Conservation (phyloP, 2,888 invertebrate genomes). For the Andrena fulva region DNA sequence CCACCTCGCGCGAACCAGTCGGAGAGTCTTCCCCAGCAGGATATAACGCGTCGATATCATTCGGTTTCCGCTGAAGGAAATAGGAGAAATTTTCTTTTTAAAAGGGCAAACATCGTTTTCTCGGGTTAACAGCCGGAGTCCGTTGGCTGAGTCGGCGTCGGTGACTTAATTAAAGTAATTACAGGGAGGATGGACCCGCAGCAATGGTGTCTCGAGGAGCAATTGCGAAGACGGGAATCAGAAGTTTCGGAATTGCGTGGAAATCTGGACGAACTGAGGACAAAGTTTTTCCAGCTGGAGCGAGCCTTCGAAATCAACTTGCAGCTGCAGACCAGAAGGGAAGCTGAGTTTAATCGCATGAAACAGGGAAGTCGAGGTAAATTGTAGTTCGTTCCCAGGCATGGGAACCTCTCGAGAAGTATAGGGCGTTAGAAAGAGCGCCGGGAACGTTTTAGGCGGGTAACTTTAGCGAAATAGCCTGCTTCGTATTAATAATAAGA, state of each 20-base stretch:
- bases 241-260: conserved; percentile 69
- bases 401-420: neutral
- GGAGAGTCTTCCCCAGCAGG: neutral
- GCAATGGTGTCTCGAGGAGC: conserved; percentile 42
- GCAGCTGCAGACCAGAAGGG: conserved; percentile 66
- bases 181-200: conserved; percentile 47
- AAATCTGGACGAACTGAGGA: conserved; percentile 69
- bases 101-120: neutral
- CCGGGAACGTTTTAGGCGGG: neutral
- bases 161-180: conserved; percentile 65
- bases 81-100: conserved; percentile 13
- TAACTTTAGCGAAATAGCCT: neutral
- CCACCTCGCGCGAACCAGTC: neutral
- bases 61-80: neutral
- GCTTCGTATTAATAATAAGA: no score
- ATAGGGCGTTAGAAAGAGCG: neutral
- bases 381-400: neutral
- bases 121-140: neutral
- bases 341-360: conserved; percentile 69
- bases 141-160: neutral
- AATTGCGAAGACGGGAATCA: conserved; percentile 65
- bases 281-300: conserved; percentile 75
- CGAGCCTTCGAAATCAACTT: conserved; percentile 76
- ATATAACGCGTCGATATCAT: conserved; percentile 11
- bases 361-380: conserved; percentile 69